Base-by-base conservation (phyloP, 2,113 vertebrate species). In the Fregetta grallaria region DNA sequence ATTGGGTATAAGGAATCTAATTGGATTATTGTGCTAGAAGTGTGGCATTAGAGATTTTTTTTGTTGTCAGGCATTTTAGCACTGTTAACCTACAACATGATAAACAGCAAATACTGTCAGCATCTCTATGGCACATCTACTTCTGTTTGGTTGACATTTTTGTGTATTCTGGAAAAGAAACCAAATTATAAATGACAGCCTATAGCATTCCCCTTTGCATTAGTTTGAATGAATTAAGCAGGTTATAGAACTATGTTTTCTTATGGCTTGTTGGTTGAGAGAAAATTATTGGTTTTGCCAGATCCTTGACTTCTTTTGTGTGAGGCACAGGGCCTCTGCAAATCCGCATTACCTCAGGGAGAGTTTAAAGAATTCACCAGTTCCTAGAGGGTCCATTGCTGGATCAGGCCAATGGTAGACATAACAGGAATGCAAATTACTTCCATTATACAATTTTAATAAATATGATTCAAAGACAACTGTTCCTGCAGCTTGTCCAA, bases 391-490 rank as follows among this genome's bases (percentile, higher is more conserved):
- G n/a, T 80, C 73, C 55, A 16, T 59, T 45, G 12, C 65, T 89
- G 44, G 21, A 71, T 91, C 56, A 89, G 61, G n/a, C 61, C 70
- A 87, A 32, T 42, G 38, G 50, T 47, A 75, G 91, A 27, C 70
- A 68, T 91, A 78, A 86, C 38, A 95, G 38, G 52, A 91, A 96
- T 94, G 76, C 65, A 96, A 94, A 96, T 97, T 15, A 78, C 70
- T 91, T 74, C 47, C n/a, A 87, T 91, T 71, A 84, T 89, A 85
- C 73, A 92, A 85, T 88, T 95, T 95, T 97, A 97, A 95, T 95
- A 80, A 96, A 77, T 81, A 36, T 14, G 40, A 50, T 67, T 92
- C 68, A 55, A 77, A 96, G 70, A 70, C 72, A 86, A 84, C 55
- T 71, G 45, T 87, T 96, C 30, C 76, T 89, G 72, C 3, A 6